Base-by-base conservation (phyloP, 1,140 invertebrate genomes). In the Chrysomallon squamiferum region DNA sequence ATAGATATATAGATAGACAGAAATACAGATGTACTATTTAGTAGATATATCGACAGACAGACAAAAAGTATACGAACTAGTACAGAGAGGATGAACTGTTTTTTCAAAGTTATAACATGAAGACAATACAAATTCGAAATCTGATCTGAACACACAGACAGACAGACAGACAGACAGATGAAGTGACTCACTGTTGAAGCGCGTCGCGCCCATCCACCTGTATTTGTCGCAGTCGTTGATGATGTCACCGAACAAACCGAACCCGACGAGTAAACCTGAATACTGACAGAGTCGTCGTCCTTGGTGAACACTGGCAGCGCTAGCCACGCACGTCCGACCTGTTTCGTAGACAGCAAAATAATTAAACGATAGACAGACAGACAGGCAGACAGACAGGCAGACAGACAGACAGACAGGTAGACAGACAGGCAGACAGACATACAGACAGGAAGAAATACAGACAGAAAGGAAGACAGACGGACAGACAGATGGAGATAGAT, bases 171-270 rank as follows among this genome's bases (percentile, higher is more conserved):
- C 30, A 25, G 22, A 9, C 13, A 27, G 33, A 18, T 22, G 11
- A 1, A 15, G 25, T 45, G 2, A 56, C 68, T 67, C 66, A 78
- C 76, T 62, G 54, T 72, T 72, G 45, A 72, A 78, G 64, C 76
- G 49, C 2, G 60, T 59, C 47, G 71, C 65, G 2, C 76, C 76
- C 74, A 76, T 74, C 73, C 74, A 76, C 43, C 76, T 49, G 47
- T 68, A 68, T 33, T 72, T 69, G 50, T 78, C 76, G 33, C 73
- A 76, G 41, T 70, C 68, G 15, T 60, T 47, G 66, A 79, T 76
- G 52, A 79, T 72, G 59, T 75, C 69, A 33, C 74, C 77, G 27
- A 73, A 66, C 25, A 76, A 62, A 15, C 77, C 77, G 47, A 76
- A 79, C 5, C 75, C 73, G 7, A 74, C 50, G 32, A 79, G 57